These are phyloP conservation scores for Ateles fusciceps DNA, from an alignment of 2,797 vertebrate species.

Conservation along the genomic window DNA sequence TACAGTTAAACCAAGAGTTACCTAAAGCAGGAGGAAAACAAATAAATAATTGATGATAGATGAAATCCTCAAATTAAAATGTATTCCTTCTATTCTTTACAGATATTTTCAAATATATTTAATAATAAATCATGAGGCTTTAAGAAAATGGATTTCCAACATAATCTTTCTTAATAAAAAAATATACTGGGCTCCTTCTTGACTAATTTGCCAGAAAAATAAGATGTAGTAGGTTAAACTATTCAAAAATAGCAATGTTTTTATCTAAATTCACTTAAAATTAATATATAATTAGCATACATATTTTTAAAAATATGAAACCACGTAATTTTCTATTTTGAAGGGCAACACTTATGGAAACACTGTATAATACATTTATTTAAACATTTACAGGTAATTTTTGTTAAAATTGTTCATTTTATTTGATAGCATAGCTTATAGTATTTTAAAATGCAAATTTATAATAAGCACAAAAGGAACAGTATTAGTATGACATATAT, in stretches of 20 bases:
- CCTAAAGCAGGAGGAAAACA: not conserved
- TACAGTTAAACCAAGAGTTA: not conserved
- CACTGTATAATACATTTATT: not conserved
- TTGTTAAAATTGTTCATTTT: not conserved
- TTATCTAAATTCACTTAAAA: not conserved
- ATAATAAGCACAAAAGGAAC: not conserved
- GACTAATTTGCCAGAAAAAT: not conserved
- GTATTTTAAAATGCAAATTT: not conserved
- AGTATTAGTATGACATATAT: not conserved
- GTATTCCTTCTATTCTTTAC: not conserved
- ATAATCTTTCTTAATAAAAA: not conserved
- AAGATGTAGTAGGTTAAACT: not conserved
- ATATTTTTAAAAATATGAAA: not conserved
- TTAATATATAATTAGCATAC: not conserved
- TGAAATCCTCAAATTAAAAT: not conserved
- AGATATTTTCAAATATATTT: not conserved
- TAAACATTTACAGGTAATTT: not conserved
- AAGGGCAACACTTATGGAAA: not conserved
- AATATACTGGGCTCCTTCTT: not conserved
- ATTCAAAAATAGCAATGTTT: not conserved
- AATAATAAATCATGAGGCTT: not conserved
- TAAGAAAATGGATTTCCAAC: not conserved
- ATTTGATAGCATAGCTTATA: not conserved
- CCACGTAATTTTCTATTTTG: not conserved
- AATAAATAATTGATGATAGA: not conserved